phyloP scores from a whole-genome alignment of 2,797 vertebrate genomes.

The Cryptoblepharus egeriae region DNA sequence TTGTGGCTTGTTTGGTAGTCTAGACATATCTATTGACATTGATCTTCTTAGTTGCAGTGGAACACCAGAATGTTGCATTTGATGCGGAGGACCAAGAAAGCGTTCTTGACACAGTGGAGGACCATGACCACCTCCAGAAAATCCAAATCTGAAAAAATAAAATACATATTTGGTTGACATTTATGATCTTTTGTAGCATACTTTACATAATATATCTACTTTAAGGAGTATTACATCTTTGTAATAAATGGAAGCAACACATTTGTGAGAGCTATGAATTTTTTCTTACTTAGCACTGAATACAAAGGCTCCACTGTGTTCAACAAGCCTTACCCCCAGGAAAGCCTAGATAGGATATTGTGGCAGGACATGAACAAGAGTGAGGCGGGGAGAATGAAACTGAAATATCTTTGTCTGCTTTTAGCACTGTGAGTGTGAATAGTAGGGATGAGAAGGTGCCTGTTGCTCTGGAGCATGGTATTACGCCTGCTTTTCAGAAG shows the following conservation, averaged over 20 bases:
- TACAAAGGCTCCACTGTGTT: too few relatives aligned
- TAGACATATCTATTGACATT: slow-evolving; percentile 87
- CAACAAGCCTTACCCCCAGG: too few relatives aligned
- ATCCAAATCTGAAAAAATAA: slow-evolving; percentile 82
- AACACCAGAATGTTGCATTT: slow-evolving; percentile 84
- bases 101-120: slow-evolving; percentile 85
- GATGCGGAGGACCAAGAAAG: slow-evolving; percentile 86
- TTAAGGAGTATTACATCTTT: background rate
- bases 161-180: slow-evolving; percentile 1
- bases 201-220: slow-evolving; percentile 15
- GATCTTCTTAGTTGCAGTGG: slow-evolving; percentile 91
- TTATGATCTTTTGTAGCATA: background rate
- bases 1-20: slow-evolving; percentile 77
- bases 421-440: too few relatives aligned
- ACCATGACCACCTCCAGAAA: slow-evolving; percentile 83
- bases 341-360: too few relatives aligned
- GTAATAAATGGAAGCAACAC: background rate
- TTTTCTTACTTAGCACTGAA: too few relatives aligned
- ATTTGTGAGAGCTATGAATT: too few relatives aligned
- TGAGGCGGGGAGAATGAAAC: too few relatives aligned
- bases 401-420: too few relatives aligned
- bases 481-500: too few relatives aligned
- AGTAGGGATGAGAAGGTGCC: too few relatives aligned
- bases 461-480: too few relatives aligned
- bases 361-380: too few relatives aligned